Evolutionary conservation across 1,140 invertebrate genomes (phyloP), one percentile per base, ranked within the genome.

Genomic region (Drosophila bipectinata): DNA sequence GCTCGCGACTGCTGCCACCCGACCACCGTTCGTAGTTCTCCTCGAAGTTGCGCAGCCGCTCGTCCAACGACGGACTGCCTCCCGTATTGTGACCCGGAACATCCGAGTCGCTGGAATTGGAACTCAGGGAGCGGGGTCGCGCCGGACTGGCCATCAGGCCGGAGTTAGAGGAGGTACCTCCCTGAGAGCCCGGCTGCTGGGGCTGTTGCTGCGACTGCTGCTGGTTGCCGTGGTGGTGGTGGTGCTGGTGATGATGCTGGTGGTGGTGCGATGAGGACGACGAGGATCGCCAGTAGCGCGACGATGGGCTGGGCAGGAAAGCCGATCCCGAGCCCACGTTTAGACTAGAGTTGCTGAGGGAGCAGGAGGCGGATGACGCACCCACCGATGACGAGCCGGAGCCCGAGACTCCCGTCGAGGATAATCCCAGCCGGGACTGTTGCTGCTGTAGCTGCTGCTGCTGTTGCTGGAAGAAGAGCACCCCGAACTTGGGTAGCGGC

Each of bases 1-100:
- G 71, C 24, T 73, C 57, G 8, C 53, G 67, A 57, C 93, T 92
- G 26, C 95, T 94, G 9, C 94, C 94, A 8, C 96, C 96, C 9
- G 95, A 96, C 96, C 97, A 98, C 61, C 96, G 96, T 91, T 98
- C 97, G 83, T 97, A 98, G 90, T 97, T 98, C 91, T 98, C 98
- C 92, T 99, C 98, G 12, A 99, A 93, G 94, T 92, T 96, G 92
- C 93, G 92, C 44, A 99, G 97, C 60, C 98, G 93, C 90, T 99
- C 97, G 80, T 98, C 97, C 53, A 98, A 93, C 34, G 95, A 95
- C 1, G 94, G 95, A 85, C 81, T 93, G 78, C 85, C 93, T 51
- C 92, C 95, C 0, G 76, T 67, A 21, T 72, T 74, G 77, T 93
- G 94, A 45, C 93, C 64, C 93, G 72, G 93, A 92, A 84, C 83